A percentile compares a stretch with the other conserved stretches of the same genome.
Conservation (phyloP, 2,888 invertebrate species). For the Deroplatys truncata region DNA sequence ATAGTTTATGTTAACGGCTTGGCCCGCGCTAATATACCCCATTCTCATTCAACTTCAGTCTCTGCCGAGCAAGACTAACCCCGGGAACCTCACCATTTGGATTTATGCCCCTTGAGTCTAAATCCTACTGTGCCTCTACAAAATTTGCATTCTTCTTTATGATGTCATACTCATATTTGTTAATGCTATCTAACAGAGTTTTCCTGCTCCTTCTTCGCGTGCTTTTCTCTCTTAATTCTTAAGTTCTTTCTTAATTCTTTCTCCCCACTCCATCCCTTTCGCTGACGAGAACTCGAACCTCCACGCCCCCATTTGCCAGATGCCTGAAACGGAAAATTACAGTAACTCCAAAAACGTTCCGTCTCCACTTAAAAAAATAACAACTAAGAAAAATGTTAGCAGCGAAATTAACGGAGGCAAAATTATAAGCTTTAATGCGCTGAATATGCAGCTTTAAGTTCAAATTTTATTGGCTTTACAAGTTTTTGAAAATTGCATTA, state of each 20-base stretch:
- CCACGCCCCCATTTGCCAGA: no score
- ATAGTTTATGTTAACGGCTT: background rate
- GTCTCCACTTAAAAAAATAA: no score
- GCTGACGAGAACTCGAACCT: no score
- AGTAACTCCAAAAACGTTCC: no score
- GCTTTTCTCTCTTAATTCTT: background rate
- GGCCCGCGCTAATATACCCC: background rate
- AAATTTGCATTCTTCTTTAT: background rate
- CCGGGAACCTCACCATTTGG: background rate
- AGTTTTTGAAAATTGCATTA: no score
- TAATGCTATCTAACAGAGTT: background rate
- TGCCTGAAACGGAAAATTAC: no score
- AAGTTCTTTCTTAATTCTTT: background rate
- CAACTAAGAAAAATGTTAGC: no score
- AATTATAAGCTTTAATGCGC: no score
- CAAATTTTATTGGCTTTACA: no score
- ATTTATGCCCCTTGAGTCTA: background rate
- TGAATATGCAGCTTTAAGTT: no score
- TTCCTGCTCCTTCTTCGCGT: background rate
- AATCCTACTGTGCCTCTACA: background rate
- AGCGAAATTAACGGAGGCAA: no score
- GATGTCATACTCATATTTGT: background rate
- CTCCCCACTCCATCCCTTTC: no score
- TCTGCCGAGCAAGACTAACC: background rate
- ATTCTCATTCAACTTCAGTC: background rate